Evolutionary conservation across 2,113 vertebrate genomes (phyloP).

Genomic region (Bagarius yarrelli): DNA sequence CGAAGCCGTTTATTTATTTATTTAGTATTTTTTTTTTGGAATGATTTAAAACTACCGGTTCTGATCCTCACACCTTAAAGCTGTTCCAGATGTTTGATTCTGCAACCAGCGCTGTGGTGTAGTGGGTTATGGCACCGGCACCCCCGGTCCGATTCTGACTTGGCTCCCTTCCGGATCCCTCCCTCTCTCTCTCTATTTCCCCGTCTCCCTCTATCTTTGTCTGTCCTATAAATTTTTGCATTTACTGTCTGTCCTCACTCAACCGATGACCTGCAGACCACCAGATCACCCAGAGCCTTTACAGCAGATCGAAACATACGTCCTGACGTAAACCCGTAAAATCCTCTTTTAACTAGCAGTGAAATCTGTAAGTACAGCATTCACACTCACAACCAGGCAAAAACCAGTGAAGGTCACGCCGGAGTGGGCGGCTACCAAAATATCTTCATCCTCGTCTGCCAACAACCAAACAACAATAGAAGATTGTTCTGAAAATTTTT

Average conservation of each 20-base stretch:
- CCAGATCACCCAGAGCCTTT: slow-evolving; percentile 25
- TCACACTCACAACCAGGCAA: background rate
- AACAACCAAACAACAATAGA: slow-evolving; percentile 23
- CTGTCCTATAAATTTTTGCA: too few relatives aligned
- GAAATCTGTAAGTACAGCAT: background rate
- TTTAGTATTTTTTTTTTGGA: too few relatives aligned
- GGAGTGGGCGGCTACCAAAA: slow-evolving; percentile 26
- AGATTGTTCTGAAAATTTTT: slow-evolving; percentile 5
- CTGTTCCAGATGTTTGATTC: slow-evolving; percentile 13
- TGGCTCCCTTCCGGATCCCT: too few relatives aligned
- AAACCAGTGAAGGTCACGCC: slow-evolving; percentile 16
- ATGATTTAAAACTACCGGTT: background rate
- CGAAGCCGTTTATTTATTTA: background rate
- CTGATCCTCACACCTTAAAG: background rate
- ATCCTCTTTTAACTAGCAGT: background rate
- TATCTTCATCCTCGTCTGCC: slow-evolving; percentile 5
- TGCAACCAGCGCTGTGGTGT: slow-evolving; percentile 9
- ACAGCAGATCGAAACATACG: background rate
- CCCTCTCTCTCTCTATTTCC: too few relatives aligned
- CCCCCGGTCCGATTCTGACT: too few relatives aligned
- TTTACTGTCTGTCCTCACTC: too few relatives aligned
- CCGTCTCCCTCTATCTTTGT: too few relatives aligned
- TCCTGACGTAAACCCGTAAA: slow-evolving; percentile 22
- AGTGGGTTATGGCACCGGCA: background rate
- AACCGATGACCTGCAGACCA: slow-evolving; percentile 2